Base-by-base conservation (phyloP, 30 jellyfish, hydroid and myxozoan genomes). In the Chironex yamaguchii region DNA sequence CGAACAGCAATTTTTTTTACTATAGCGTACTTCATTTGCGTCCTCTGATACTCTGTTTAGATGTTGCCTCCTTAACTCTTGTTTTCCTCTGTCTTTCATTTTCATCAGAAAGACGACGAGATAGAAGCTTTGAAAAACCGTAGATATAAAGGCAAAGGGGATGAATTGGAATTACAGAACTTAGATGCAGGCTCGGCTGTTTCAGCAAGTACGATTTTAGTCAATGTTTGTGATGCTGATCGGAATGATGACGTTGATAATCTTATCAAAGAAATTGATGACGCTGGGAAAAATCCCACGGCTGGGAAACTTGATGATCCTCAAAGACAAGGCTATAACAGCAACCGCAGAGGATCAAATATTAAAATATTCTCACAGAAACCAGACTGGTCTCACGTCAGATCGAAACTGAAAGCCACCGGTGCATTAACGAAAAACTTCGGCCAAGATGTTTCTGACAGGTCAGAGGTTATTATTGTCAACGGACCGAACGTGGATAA, bases 321-420 rank as follows among this genome's bases (percentile, higher is more conserved):
- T 42, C 9, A 42, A 6, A 42, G 17, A 42, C 58, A 42, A 42
- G 58, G 58, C 9, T 42, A 42, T 42, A 9, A 42, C 58, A 17
- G 58, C 17, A 62, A 53, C 0, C 50, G 84, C 13, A 67, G 72
- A 22, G 65, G 51, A 49, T 27, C 62, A 25, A 73, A 90, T 4
- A 26, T 81, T 42, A 69, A 89, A 36, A 89, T 89, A 2, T 73
- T 20, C 74, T 3, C 34, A 4, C 74, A 81, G 64, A 89, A 89
- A 58, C 82, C 71, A 1, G 97, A 89, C 29, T 89, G 97, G 97
- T 89, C 97, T 4, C 97, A 89, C 30, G 93, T 89, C 2, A 89
- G 80, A 27, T 89, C 97, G 11, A 82, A 81, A 24, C 36, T 89
- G 81, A 70, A 76, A 13, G 67, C 87, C 52, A 83, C 85, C 25